Evolutionary conservation across 1,140 invertebrate species (phyloP).

Genomic region (Protaetia brevitarsis): DNA sequence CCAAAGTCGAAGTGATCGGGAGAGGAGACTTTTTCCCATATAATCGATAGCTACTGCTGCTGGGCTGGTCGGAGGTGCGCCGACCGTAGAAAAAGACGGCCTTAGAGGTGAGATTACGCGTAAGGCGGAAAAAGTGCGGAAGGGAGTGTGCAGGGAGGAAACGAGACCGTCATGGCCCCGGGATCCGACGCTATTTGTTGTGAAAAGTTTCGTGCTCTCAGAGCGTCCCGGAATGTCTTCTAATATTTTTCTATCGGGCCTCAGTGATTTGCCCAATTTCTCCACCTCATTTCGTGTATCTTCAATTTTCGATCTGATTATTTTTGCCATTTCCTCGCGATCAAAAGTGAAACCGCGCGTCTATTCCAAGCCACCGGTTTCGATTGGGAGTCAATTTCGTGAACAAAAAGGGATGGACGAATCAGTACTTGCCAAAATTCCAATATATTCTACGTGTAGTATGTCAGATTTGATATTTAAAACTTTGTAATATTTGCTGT

Average conservation of each 20-base stretch:
- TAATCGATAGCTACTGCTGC: conserved; percentile 26
- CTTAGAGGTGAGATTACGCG: background rate
- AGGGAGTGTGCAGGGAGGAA: background rate
- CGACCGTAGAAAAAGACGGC: background rate
- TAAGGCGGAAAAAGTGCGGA: background rate
- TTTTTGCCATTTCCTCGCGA: conserved; percentile 19
- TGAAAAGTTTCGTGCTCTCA: conserved; percentile 17
- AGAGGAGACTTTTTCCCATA: conserved; percentile 29
- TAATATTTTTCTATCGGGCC: conserved; percentile 27
- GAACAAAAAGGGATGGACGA: background rate
- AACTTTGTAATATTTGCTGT: too few relatives aligned
- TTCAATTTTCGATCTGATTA: conserved; percentile 23
- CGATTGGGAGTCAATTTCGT: background rate
- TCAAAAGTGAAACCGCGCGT: conserved; percentile 16
- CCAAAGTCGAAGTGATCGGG: conserved; percentile 27
- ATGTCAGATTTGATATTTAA: too few relatives aligned
- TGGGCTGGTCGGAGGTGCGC: conserved; percentile 18
- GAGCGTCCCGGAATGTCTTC: conserved; percentile 21
- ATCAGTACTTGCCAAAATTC: too few relatives aligned
- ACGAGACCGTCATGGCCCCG: background rate
- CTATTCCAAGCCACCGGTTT: background rate
- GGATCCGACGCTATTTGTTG: conserved; percentile 24
- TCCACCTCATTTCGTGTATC: conserved; percentile 24
- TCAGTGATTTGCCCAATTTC: conserved; percentile 25
- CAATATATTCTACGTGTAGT: too few relatives aligned